phyloP scores from a whole-genome alignment of 2,797 vertebrate species.

The Anas bahamensis region DNA sequence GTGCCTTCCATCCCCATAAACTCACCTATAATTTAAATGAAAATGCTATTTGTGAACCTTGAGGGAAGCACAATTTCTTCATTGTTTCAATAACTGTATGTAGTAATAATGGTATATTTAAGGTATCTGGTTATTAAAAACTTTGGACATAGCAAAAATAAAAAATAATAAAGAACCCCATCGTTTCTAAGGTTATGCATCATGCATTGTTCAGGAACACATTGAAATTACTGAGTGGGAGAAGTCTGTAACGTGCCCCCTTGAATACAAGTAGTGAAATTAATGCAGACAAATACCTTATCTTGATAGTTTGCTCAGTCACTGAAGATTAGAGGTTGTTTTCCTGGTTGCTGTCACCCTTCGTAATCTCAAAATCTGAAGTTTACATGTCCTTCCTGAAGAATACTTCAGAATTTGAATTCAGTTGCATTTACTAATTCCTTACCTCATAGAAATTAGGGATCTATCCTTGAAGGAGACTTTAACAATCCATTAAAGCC shows the following conservation, averaged over 20 bases:
- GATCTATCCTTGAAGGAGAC: conserved; percentile 1
- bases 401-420: neutral
- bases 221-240: neutral
- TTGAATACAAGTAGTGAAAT: neutral
- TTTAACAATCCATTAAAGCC: neutral
- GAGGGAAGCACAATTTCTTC: neutral
- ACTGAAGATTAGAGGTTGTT: neutral
- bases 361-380: neutral
- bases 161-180: neutral
- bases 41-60: neutral
- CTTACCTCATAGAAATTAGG: neutral
- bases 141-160: neutral
- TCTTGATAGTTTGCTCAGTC: neutral
- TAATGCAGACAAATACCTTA: neutral
- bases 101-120: neutral
- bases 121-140: neutral
- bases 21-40: neutral
- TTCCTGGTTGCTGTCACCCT: neutral
- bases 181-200: neutral
- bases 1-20: accelerated
- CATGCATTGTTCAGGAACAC: neutral
- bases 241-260: neutral
- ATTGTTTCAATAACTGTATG: neutral
- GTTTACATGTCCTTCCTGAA: neutral
- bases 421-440: neutral